Evolutionary conservation across 2,888 invertebrate species (phyloP), one percentile per base, ranked within the genome.

Genomic region (Chymomyza procnemis): DNA sequence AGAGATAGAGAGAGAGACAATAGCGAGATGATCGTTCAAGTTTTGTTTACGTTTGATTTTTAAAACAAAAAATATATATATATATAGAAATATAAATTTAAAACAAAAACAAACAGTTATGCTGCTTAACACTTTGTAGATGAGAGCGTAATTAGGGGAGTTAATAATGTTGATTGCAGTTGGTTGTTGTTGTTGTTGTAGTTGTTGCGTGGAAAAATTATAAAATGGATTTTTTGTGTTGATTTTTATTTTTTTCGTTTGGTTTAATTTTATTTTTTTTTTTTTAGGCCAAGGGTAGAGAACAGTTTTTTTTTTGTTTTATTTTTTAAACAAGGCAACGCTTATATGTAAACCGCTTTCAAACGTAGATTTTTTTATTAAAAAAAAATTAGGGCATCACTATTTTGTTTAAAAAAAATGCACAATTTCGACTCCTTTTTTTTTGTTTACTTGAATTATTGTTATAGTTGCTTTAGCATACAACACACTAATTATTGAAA

Each of bases 251-350:
- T 22, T 18, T 60, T 18, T 18, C n/a, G n/a, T n/a, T n/a, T n/a
- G n/a, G n/a, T 26, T 26, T 26, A 4, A 26, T 3, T 55, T 55
- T 55, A 8, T 26, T 55, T 55, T 26, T 55, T 55, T 19, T 26
- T 55, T 55, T 26, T 30, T 1, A 30, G 57, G 57, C 9, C 19
- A 50, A 50, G 19, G 19, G 19, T 14, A 50, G 8, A 50, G 19
- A 50, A 50, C 8, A 18, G 50, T n/a, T 14, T 50, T n/a, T n/a
- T n/a, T n/a, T n/a, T n/a, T n/a, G n/a, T n/a, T n/a, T n/a, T n/a
- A n/a, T n/a, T n/a, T n/a, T 50, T 4, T 8, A 70, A 77, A 80
- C 71, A 78, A 71, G 84, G 86, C 84, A 80, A 83, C 86, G 86
- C 66, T 83, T 79, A 34, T 8, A 3, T 14, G 47, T 61, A 58